phyloP scores from a whole-genome alignment of 2,888 invertebrate species.

The Branchipolynoe longqiensis region DNA sequence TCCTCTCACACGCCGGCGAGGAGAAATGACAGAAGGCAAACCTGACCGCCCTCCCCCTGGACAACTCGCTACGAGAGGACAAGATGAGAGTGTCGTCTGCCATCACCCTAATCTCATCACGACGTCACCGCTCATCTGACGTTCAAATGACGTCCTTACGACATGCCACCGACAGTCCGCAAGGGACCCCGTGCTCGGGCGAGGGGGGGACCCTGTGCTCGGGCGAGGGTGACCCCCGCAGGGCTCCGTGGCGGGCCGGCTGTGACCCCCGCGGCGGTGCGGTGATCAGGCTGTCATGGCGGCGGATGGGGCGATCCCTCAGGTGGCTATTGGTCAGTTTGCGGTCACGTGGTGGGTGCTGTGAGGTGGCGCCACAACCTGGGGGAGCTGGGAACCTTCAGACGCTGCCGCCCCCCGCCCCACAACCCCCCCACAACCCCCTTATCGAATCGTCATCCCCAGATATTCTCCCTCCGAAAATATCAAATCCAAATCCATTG shows the following conservation, averaged over 20 bases:
- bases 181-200: too few relatives aligned
- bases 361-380: neutral
- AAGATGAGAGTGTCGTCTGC: neutral
- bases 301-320: conserved; percentile 30
- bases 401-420: too few relatives aligned
- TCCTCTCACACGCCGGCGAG: neutral
- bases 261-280: neutral
- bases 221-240: neutral
- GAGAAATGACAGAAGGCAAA: neutral
- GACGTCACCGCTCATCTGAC: neutral
- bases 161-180: neutral
- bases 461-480: too few relatives aligned
- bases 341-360: neutral
- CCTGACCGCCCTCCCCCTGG: neutral
- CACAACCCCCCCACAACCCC: too few relatives aligned
- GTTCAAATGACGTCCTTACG: conserved; percentile 15
- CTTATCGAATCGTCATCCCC: too few relatives aligned
- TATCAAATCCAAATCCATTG: too few relatives aligned
- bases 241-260: neutral
- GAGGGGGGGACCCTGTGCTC: neutral
- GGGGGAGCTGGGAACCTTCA: conserved; percentile 21
- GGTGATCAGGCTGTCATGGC: conserved; percentile 25
- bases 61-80: neutral
- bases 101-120: neutral
- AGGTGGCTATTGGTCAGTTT: conserved; percentile 10